Conservation (phyloP, 2,888 invertebrate species). For the Mimas tiliae region DNA sequence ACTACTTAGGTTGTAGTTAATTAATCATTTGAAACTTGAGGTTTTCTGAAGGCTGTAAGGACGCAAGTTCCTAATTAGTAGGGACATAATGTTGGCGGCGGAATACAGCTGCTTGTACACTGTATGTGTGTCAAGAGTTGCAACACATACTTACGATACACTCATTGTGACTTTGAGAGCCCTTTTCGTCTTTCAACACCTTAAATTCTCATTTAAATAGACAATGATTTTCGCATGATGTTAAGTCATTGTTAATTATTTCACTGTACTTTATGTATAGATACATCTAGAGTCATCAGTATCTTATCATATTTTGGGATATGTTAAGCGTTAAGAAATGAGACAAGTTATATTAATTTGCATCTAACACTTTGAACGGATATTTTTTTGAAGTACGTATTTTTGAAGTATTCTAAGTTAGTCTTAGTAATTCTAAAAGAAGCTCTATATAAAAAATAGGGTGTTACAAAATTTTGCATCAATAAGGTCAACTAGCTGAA, state of each 20-base stretch:
- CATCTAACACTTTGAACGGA: too few species aligned
- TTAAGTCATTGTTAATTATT: neutral
- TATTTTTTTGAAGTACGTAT: too few species aligned
- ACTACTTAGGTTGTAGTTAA: neutral
- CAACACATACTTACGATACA: slow-evolving; percentile 62
- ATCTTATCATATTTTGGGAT: neutral
- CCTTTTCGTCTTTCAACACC: slow-evolving; percentile 69
- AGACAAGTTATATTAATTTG: too few species aligned
- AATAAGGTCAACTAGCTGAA: slow-evolving; percentile 59
- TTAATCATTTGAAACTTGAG: slow-evolving; percentile 1
- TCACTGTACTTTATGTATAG: neutral
- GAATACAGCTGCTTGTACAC: slow-evolving; percentile 52
- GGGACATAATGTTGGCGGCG: slow-evolving; percentile 48
- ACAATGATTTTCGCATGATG: slow-evolving; percentile 8
- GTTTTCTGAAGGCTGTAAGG: slow-evolving; percentile 18
- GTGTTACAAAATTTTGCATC: slow-evolving; percentile 56
- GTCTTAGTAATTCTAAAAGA: slow-evolving; percentile 9
- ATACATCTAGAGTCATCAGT: too few species aligned
- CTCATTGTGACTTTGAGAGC: slow-evolving; percentile 65
- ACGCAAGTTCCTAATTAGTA: slow-evolving; percentile 52
- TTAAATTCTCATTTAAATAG: slow-evolving; percentile 35
- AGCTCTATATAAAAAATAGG: slow-evolving; percentile 37
- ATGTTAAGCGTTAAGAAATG: too few species aligned
- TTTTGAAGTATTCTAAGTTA: neutral
- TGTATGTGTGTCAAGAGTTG: slow-evolving; percentile 76